Evolutionary conservation across 2,888 invertebrate genomes (phyloP), one percentile per base, ranked within the genome.

Genomic region (Drosophila helvetica): DNA sequence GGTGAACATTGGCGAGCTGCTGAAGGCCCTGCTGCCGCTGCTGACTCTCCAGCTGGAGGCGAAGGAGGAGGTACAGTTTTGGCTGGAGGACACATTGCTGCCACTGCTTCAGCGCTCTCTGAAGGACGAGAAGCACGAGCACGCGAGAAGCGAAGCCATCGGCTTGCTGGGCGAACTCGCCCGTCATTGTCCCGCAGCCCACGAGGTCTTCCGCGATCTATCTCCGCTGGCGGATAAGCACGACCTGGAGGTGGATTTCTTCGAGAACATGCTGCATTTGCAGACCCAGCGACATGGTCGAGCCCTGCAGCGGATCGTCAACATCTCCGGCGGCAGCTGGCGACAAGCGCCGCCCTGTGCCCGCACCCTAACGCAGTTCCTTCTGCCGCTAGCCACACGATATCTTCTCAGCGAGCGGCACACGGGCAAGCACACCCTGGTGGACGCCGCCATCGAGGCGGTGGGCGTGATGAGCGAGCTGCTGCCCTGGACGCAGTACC

Each of bases 191-290:
- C 93, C 95, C 0, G 93, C 94, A 0, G 93, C 94, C 0, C 96
- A 97, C 91, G 94, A 95, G 2, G 94, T 96, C 0, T 91, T 97
- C 1, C 93, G 93, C 18, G 96, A 97, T 92, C 92, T 97, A 61
- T 93, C 94, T n/a, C 92, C 93, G 42, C 92, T 96, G 38, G 93
- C 94, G 0, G 95, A 95, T 86, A 62, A 68, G 2, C 78, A 84
- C 93, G 98, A 99, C 90, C 91, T 93, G 9, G 98, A 99, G 91
- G 95, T 96, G 0, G 98, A 99, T 92, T 98, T 99, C 93, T 99
- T 98, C 90, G 97, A 97, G 88, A 99, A 98, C 90, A 95, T 98
- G 88, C 94, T 95, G 27, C 98, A 99, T 92, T 92, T 97, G 51
- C 96, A 99, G 93, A 92, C 95, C 62, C 97, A 98, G 90, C 94